phyloP scores from a whole-genome alignment of 2,113 vertebrate genomes.

The Hyla sarda region DNA sequence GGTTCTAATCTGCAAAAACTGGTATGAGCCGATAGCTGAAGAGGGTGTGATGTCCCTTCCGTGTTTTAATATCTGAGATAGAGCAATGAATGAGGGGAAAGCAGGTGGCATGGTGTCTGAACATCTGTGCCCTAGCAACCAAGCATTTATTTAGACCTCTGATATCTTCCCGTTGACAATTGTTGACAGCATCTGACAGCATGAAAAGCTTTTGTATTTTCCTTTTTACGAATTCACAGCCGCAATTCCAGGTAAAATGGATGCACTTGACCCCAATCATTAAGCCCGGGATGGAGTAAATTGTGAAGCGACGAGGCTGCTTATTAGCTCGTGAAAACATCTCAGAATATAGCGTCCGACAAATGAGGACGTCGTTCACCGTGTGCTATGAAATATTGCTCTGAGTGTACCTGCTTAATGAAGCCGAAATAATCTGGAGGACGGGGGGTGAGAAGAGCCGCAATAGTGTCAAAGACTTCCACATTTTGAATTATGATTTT shows the following conservation, averaged over 20 bases:
- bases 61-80: slow-evolving; percentile 23
- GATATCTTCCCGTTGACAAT: background rate
- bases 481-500: background rate
- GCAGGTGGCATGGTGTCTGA: slow-evolving; percentile 20
- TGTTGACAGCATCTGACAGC: slow-evolving; percentile 6
- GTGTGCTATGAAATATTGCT: slow-evolving; percentile 23
- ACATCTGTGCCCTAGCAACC: slow-evolving; percentile 36
- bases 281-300: background rate
- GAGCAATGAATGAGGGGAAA: slow-evolving; percentile 9
- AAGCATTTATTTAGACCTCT: slow-evolving; percentile 6
- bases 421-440: slow-evolving; percentile 37
- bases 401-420: slow-evolving; percentile 23
- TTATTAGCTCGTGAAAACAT: slow-evolving; percentile 13
- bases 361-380: slow-evolving; percentile 10
- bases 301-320: slow-evolving; percentile 10
- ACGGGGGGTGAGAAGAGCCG: background rate
- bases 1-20: slow-evolving; percentile 39
- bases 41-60: slow-evolving; percentile 29
- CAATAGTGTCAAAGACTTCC: background rate
- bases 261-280: slow-evolving; percentile 25
- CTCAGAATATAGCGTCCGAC: background rate
- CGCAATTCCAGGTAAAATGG: background rate
- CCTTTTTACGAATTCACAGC: background rate
- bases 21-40: slow-evolving; percentile 29
- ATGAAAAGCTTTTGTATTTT: background rate